Conservation (phyloP, 2,888 invertebrate species). For the Tachina lurida region DNA sequence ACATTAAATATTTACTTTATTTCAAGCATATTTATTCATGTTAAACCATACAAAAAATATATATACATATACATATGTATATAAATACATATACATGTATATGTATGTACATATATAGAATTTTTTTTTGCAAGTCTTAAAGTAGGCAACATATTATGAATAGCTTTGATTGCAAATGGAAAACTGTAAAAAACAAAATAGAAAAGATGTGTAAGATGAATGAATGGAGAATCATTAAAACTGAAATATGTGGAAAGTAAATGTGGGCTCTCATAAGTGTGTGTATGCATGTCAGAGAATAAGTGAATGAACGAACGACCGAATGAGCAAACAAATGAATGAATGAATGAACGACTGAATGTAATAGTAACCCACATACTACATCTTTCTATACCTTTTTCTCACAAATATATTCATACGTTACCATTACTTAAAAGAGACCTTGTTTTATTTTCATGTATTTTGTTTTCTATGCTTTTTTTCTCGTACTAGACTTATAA, state of each 20-base stretch:
- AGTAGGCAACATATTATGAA: conserved; percentile 67
- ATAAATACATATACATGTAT: background rate
- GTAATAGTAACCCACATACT: conserved; percentile 53
- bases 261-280: conserved; percentile 48
- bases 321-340: conserved; percentile 12
- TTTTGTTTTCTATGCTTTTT: conserved; percentile 2
- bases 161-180: conserved; percentile 60
- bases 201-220: conserved; percentile 57
- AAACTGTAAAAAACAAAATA: conserved; percentile 35
- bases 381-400: conserved; percentile 24
- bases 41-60: conserved; percentile 26
- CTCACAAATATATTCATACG: conserved; percentile 31
- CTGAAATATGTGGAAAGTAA: conserved; percentile 65
- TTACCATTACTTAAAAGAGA: conserved; percentile 56
- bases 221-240: conserved; percentile 71
- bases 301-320: conserved; percentile 32
- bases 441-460: conserved; percentile 56
- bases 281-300: conserved; percentile 31
- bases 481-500: conserved; percentile 74
- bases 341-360: conserved; percentile 18
- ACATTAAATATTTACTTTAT: conserved; percentile 45
- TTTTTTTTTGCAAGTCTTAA: conserved; percentile 32
- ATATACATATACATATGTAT: background rate
- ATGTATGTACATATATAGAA: no score
- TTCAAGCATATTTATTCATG: conserved; percentile 18